phyloP scores from a whole-genome alignment of 2,797 vertebrate genomes.

The Notoglanidium macrostoma region DNA sequence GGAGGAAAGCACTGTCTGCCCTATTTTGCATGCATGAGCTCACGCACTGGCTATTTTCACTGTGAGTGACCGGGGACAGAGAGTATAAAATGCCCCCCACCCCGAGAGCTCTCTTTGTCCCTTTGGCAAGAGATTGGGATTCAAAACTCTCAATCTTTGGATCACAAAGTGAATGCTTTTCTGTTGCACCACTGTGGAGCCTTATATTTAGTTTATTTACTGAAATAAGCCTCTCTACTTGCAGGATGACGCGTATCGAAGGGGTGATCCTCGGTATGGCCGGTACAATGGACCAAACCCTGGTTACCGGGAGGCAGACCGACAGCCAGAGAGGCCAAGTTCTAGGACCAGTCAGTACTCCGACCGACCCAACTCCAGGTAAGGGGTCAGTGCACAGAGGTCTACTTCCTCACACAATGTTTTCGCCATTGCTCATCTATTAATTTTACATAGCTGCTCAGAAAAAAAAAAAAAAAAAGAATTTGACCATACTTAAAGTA shows the following conservation, averaged over 20 bases:
- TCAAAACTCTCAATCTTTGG: neutral
- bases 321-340: slow-evolving; percentile 85
- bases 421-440: neutral
- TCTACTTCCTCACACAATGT: neutral
- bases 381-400: slow-evolving; percentile 24
- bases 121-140: neutral
- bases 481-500: neutral
- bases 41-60: neutral
- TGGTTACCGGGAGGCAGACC: slow-evolving; percentile 79
- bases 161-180: neutral
- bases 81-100: neutral
- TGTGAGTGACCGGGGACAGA: neutral
- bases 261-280: slow-evolving; percentile 82
- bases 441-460: neutral
- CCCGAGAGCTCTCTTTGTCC: neutral
- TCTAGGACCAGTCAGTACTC: slow-evolving; percentile 94
- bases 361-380: slow-evolving; percentile 89
- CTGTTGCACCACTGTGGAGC: neutral
- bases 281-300: slow-evolving; percentile 74
- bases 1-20: neutral
- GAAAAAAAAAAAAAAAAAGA: neutral
- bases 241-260: slow-evolving; percentile 80
- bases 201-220: neutral
- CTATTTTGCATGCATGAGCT: neutral
- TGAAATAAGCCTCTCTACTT: neutral